Evolutionary conservation across 1,140 invertebrate species (phyloP).

Genomic region (Procambarus virginalis): DNA sequence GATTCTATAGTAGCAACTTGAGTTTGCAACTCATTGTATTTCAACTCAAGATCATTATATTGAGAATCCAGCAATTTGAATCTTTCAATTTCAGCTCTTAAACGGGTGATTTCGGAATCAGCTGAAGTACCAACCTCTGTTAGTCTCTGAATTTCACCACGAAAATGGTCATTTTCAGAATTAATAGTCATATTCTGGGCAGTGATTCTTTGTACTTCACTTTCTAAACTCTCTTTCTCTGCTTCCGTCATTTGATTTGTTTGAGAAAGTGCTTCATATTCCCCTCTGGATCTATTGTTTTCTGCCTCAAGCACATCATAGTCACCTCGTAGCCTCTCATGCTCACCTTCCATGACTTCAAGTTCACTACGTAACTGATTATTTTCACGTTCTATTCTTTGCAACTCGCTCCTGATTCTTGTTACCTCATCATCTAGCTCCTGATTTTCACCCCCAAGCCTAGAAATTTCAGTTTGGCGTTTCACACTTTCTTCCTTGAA

Average conservation of each 20-base stretch:
- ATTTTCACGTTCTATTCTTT: conserved; percentile 54
- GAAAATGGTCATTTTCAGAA: conserved; percentile 62
- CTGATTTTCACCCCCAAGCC: conserved; percentile 39
- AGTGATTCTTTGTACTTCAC: conserved; percentile 63
- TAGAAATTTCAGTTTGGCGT: conserved; percentile 10
- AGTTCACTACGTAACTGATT: conserved; percentile 65
- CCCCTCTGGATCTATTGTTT: conserved; percentile 55
- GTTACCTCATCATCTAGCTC: conserved; percentile 23
- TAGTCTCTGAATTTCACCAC: conserved; percentile 65
- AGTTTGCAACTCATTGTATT: conserved; percentile 51
- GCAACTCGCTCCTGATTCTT: conserved; percentile 21
- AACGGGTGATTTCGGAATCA: conserved; percentile 60
- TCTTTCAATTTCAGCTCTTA: conserved; percentile 53
- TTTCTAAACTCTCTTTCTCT: conserved; percentile 68
- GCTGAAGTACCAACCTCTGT: conserved; percentile 63
- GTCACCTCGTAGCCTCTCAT: conserved; percentile 46
- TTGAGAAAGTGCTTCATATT: conserved; percentile 63
- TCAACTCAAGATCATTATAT: conserved; percentile 57
- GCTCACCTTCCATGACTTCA: conserved; percentile 69
- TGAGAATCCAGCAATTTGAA: conserved; percentile 40
- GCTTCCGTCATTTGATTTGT: conserved; percentile 64
- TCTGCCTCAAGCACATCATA: conserved; percentile 63
- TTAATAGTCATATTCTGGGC: conserved; percentile 42
- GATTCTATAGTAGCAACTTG: conserved; percentile 39
- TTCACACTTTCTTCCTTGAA: conserved; percentile 21